Evolutionary conservation across 2,888 invertebrate genomes (phyloP).

Genomic region (Leptinotarsa haldemani): DNA sequence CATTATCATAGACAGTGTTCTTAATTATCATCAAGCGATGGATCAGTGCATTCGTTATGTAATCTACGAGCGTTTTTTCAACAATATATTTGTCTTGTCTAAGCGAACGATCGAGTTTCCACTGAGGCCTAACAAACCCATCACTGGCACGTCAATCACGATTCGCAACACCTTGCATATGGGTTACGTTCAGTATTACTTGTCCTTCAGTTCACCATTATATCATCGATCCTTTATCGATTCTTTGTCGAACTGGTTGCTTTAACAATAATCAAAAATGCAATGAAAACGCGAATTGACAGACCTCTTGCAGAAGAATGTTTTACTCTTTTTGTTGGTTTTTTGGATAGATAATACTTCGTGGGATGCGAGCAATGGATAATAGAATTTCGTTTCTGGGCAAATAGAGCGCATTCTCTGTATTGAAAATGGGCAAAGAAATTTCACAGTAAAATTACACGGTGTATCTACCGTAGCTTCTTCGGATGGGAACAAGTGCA

Average conservation of each 20-base stretch:
- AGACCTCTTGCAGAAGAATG: conserved; percentile 8
- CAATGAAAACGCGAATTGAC: conserved; percentile 11
- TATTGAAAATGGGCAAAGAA: conserved; percentile 7
- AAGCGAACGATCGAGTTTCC: conserved; percentile 2
- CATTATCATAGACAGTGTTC: too few relatives aligned
- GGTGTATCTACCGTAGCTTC: conserved; percentile 9
- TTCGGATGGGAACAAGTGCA: conserved; percentile 25
- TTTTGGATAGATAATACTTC: conserved; percentile 7
- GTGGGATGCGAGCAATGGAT: conserved; percentile 4
- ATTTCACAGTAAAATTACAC: conserved; percentile 27
- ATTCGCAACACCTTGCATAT: conserved; percentile 12
- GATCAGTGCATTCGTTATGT: too few relatives aligned
- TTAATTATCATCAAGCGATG: too few relatives aligned
- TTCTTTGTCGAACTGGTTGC: conserved; percentile 4
- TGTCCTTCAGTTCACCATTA: background rate
- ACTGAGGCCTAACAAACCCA: background rate
- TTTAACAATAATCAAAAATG: conserved; percentile 5
- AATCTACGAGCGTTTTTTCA: too few relatives aligned
- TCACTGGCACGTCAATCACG: background rate
- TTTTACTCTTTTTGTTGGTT: conserved; percentile 15
- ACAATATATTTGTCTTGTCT: too few relatives aligned
- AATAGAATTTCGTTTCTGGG: conserved; percentile 9
- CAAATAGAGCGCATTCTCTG: background rate
- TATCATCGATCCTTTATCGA: conserved; percentile 10
- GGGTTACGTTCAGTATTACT: background rate